Base-by-base conservation (phyloP, 2,888 invertebrate genomes). In the Cephalotes varians region DNA sequence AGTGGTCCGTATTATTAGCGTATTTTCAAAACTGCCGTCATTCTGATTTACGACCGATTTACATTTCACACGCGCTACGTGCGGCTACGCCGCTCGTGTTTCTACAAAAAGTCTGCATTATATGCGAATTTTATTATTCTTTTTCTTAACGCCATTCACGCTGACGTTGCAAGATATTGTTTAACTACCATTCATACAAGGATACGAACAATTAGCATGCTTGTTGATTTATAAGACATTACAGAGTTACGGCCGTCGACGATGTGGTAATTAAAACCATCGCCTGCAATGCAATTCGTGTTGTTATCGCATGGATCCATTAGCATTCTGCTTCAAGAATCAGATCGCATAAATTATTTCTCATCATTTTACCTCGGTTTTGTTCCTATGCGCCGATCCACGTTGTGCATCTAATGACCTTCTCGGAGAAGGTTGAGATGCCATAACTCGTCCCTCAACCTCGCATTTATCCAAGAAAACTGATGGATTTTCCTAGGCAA, bases 141-240 rank as follows among this genome's bases (percentile, higher is more conserved):
- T 47, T 51, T 28, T 37, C 40, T 49, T 37, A 51, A 10, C 12
- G 37, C 64, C 37, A 15, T 49, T 64, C 37, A 37, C 44, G 2
- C 18, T 9, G 44, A 34, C 18, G 60, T 82, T 76, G 80, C 69
- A 54, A 77, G 49, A 72, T 60, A 81, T 85, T 81, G 69, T 86
- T 85, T 51, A 28, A 65, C 58, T 31, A 37, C 15, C 31, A 31
- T 64, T 60, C 74, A 44, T 34, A 56, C 49, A 80, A 67, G 49
- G 64, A 74, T 69, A 77, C 82, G 64, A 67, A 77, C 73, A 76
- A 81, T 81, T 81, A 62, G 73, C 79, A 80, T 51, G 73, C 71
- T 56, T 71, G 86, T 85, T 88, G 88, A 90, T 90, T 91, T 90
- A 90, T 85, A 86, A 80, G 34, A 83, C 62, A 81, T 81, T 84